These are phyloP conservation scores for Fragum whitleyi DNA, from an alignment of 2,888 invertebrate species.

Conservation along the genomic window DNA sequence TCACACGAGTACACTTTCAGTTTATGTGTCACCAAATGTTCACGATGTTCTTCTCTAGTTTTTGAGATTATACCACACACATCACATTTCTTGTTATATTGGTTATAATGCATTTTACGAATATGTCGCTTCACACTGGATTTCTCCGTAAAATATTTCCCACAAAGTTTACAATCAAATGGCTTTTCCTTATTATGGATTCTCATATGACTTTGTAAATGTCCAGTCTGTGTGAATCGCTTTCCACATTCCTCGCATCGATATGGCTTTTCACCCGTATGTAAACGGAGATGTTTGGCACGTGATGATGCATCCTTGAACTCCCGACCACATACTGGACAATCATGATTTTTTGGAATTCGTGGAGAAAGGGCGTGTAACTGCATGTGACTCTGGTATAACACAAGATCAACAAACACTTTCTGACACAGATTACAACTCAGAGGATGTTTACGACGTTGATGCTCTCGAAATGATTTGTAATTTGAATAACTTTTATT, in stretches of 20 bases:
- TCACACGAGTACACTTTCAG: constrained; percentile 57
- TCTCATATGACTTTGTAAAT: constrained; percentile 63
- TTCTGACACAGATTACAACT: constrained; percentile 59
- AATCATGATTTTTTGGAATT: constrained; percentile 54
- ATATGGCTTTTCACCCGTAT: constrained; percentile 65
- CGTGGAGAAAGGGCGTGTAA: constrained; percentile 37
- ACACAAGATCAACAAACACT: constrained; percentile 52
- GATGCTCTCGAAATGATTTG: constrained; percentile 61
- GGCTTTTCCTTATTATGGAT: constrained; percentile 64
- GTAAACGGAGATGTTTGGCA: constrained; percentile 62
- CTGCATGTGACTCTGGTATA: constrained; percentile 61
- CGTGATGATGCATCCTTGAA: constrained; percentile 65
- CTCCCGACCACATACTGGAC: constrained; percentile 63
- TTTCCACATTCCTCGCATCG: constrained; percentile 63
- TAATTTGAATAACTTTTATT: constrained; percentile 55
- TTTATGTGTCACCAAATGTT: constrained; percentile 57
- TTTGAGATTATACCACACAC: constrained; percentile 59
- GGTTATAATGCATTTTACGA: constrained; percentile 65
- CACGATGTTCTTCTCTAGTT: constrained; percentile 59
- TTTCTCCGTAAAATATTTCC: constrained; percentile 62
- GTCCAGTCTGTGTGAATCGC: constrained; percentile 65
- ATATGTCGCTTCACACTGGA: constrained; percentile 64
- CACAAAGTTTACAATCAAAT: constrained; percentile 62
- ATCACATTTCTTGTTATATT: constrained; percentile 64
- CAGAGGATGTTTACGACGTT: constrained; percentile 59